phyloP scores from a whole-genome alignment of 2,797 vertebrate genomes.

The Glossophaga mutica region DNA sequence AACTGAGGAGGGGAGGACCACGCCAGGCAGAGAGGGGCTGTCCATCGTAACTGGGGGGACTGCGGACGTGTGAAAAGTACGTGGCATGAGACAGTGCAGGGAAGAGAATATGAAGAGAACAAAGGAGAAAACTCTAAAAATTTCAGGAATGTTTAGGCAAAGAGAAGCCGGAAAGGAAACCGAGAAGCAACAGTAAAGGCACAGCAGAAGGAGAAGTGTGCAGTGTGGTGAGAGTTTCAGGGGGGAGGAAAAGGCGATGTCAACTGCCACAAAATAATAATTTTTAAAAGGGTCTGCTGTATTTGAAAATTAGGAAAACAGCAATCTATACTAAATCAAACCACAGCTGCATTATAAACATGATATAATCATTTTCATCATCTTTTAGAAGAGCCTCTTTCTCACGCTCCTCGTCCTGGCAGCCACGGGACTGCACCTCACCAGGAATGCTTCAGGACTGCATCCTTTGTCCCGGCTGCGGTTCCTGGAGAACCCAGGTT shows the following conservation, averaged over 20 bases:
- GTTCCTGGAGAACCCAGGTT: background rate
- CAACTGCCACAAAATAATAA: background rate
- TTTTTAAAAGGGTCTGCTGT: background rate
- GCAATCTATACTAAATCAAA: background rate
- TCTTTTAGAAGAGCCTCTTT: background rate
- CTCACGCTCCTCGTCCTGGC: background rate
- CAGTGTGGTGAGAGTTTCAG: too few species aligned
- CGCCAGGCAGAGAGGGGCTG: background rate
- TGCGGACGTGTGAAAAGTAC: background rate
- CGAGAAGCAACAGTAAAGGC: background rate
- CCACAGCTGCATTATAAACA: background rate
- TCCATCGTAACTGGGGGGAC: background rate
- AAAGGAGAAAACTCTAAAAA: background rate
- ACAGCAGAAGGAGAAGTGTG: background rate
- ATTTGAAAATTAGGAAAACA: background rate
- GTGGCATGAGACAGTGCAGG: background rate
- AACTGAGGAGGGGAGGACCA: background rate
- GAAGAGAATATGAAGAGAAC: background rate
- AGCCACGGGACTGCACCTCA: background rate
- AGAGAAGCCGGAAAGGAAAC: background rate
- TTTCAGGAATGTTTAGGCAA: background rate
- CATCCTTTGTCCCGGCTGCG: background rate
- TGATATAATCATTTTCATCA: background rate
- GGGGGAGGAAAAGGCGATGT: background rate
- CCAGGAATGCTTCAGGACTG: background rate